Conservation (phyloP, 2,113 vertebrate species). For the Macquaria australasica region DNA sequence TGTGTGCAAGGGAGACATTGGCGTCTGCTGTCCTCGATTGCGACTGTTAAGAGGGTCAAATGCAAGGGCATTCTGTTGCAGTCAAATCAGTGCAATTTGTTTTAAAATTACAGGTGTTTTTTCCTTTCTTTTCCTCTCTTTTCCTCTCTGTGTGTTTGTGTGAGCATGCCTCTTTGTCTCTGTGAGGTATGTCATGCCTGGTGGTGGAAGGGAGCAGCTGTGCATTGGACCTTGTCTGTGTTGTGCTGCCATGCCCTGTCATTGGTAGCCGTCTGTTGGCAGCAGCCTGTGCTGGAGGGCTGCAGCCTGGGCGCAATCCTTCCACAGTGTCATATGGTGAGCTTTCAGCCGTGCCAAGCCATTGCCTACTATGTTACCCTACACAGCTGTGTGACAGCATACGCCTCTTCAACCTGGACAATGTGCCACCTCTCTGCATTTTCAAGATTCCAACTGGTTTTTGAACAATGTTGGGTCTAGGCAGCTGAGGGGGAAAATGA, state of each 20-base stretch:
- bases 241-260: constrained; percentile 79
- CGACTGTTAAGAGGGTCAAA: constrained; percentile 37
- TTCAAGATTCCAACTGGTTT: constrained; percentile 56
- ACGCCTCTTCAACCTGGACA: constrained; percentile 53
- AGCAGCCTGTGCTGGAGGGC: constrained; percentile 73
- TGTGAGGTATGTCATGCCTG: constrained; percentile 73
- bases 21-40: constrained; percentile 16
- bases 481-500: constrained; percentile 50
- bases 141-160: constrained; percentile 37
- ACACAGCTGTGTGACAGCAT: constrained; percentile 72
- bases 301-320: constrained; percentile 66
- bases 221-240: constrained; percentile 78
- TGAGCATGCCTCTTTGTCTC: constrained; percentile 68
- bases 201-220: constrained; percentile 78
- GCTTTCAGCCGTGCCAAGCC: constrained; percentile 64
- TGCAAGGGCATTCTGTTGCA: constrained; percentile 20
- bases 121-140: too few species aligned
- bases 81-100: background rate
- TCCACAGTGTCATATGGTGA: constrained; percentile 74
- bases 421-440: constrained; percentile 49
- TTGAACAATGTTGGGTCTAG: constrained; percentile 54
- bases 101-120: constrained; percentile 45
- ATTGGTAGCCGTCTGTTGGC: constrained; percentile 79
- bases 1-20: constrained; percentile 21
- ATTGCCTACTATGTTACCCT: constrained; percentile 54